Evolutionary conservation across 2,113 vertebrate genomes (phyloP).

Genomic region (Hirundichthys speculiger): DNA sequence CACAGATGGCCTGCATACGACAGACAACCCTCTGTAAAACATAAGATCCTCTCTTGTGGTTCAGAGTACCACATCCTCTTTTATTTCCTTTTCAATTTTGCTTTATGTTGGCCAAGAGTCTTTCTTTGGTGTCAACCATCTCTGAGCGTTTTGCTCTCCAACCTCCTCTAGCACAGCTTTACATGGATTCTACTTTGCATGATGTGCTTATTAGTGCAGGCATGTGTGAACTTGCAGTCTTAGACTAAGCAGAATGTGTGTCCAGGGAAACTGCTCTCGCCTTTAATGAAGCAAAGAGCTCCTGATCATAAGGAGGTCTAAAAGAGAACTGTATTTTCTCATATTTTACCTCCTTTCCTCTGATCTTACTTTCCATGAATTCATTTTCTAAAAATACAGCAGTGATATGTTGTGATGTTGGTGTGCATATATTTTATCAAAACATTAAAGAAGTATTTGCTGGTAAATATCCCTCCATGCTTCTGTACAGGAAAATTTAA

Average conservation of each 20-base stretch:
- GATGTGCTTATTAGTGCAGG: constrained; percentile 21
- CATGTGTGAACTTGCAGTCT: constrained; percentile 19
- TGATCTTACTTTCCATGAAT: too few relatives aligned
- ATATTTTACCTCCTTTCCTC: too few relatives aligned
- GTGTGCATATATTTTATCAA: too few relatives aligned
- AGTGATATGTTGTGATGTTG: too few relatives aligned
- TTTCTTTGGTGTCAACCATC: constrained; percentile 7
- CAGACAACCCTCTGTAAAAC: background rate
- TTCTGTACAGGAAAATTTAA: background rate
- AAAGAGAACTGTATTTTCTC: background rate
- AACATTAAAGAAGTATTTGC: too few relatives aligned
- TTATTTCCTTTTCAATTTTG: constrained; percentile 31
- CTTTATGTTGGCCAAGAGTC: constrained; percentile 26
- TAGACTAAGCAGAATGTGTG: background rate
- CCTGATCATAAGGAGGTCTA: background rate
- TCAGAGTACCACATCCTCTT: constrained; percentile 2
- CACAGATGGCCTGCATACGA: background rate
- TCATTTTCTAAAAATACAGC: background rate
- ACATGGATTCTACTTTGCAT: background rate
- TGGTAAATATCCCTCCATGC: background rate
- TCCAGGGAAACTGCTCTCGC: too few relatives aligned
- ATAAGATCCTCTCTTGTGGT: constrained; percentile 13
- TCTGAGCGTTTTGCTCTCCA: constrained; percentile 6
- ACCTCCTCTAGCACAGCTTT: background rate
- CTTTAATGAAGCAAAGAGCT: background rate